phyloP scores from a whole-genome alignment of 2,113 vertebrate genomes.

The Ammodytes marinus region DNA sequence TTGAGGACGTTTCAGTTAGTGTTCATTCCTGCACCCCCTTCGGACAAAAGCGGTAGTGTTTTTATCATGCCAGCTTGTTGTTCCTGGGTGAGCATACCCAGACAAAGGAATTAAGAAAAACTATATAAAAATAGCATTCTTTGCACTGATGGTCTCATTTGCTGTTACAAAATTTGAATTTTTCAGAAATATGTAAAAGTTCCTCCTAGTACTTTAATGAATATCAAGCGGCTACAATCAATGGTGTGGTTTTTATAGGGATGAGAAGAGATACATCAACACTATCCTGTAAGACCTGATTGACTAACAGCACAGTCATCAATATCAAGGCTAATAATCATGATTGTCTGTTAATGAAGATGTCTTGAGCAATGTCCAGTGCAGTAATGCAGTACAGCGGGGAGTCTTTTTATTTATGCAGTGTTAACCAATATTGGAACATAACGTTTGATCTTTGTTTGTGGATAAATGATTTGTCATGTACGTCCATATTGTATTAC shows the following conservation, averaged over 20 bases:
- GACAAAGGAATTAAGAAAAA: too few species aligned
- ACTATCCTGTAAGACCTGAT: constrained; percentile 30
- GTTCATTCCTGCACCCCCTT: too few species aligned
- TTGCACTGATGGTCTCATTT: too few species aligned
- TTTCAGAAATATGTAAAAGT: too few species aligned
- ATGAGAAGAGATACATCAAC: constrained; percentile 47
- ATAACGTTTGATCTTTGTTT: constrained; percentile 36
- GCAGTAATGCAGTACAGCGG: constrained; percentile 20
- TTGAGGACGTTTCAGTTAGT: too few species aligned
- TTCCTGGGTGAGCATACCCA: too few species aligned
- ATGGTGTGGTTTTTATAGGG: constrained; percentile 61
- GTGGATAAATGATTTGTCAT: constrained; percentile 48
- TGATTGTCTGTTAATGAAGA: constrained; percentile 65
- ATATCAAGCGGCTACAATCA: constrained; percentile 70
- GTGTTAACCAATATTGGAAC: constrained; percentile 18
- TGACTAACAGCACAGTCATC: constrained; percentile 63
- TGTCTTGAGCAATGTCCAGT: constrained; percentile 22
- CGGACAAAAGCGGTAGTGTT: too few species aligned
- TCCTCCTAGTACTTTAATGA: constrained; percentile 48
- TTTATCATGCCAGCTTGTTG: too few species aligned
- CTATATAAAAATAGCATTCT: too few species aligned
- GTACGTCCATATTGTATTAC: constrained; percentile 42
- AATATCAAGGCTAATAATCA: constrained; percentile 64
- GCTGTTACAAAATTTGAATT: too few species aligned
- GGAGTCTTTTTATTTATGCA: constrained; percentile 57